Conservation (phyloP, 2,888 invertebrate species). For the Brachypalpus laphriformis region DNA sequence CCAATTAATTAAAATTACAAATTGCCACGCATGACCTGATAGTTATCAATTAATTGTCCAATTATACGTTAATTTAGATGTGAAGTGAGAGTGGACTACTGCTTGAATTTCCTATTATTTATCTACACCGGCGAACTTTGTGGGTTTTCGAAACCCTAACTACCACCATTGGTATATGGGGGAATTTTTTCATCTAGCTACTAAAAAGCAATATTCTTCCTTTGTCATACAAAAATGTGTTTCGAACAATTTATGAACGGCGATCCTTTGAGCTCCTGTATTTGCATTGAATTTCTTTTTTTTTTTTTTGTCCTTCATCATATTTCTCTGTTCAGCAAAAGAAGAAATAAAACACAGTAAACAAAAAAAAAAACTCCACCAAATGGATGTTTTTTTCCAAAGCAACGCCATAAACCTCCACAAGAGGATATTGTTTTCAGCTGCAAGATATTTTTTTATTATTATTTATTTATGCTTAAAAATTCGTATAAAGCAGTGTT, state of each 20-base stretch:
- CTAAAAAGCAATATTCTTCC: background rate
- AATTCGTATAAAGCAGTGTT: background rate
- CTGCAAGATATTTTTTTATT: background rate
- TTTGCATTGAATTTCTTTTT: background rate
- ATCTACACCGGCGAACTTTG: background rate
- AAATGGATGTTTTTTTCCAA: background rate
- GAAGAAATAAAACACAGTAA: background rate
- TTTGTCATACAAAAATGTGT: background rate
- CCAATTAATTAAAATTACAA: conserved; percentile 52
- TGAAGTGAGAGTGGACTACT: background rate
- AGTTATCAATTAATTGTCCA: conserved; percentile 17
- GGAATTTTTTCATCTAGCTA: background rate
- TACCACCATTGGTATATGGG: background rate
- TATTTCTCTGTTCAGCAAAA: background rate
- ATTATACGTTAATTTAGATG: conserved; percentile 20
- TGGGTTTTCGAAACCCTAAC: background rate
- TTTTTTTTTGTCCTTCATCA: background rate
- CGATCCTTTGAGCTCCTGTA: background rate
- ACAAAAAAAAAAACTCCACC: background rate
- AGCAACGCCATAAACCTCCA: background rate
- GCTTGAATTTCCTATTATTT: background rate
- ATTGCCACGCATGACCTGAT: conserved; percentile 1
- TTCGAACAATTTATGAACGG: background rate
- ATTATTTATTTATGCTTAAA: background rate
- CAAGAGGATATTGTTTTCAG: conserved; percentile 23